Evolutionary conservation across 2,888 invertebrate genomes (phyloP).

Genomic region (Callinectes sapidus): DNA sequence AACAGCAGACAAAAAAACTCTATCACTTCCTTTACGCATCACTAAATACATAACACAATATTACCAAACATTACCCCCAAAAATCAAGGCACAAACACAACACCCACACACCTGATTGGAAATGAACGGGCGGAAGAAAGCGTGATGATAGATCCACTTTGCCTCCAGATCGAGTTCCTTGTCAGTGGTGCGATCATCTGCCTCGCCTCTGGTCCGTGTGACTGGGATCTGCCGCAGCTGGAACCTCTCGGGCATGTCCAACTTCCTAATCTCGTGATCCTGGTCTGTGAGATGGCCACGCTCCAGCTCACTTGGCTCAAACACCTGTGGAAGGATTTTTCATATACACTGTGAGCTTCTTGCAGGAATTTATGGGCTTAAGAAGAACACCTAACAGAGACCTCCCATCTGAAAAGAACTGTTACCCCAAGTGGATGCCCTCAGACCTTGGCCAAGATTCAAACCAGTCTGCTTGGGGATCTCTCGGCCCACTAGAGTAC

Average conservation of each 20-base stretch:
- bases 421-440: no score
- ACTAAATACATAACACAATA: not conserved
- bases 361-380: no score
- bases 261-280: slow-evolving; percentile 92
- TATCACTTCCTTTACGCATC: not conserved
- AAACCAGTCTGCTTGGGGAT: no score
- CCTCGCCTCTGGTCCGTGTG: slow-evolving; percentile 79
- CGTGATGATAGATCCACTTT: slow-evolving; percentile 97
- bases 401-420: no score
- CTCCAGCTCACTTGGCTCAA: slow-evolving; percentile 97
- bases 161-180: slow-evolving; percentile 94
- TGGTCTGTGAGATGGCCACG: slow-evolving; percentile 95
- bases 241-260: slow-evolving; percentile 92
- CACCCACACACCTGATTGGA: slow-evolving; percentile 82
- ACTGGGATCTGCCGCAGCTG: slow-evolving; percentile 87
- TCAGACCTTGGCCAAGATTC: no score
- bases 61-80: not conserved
- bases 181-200: slow-evolving; percentile 81
- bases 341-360: no score
- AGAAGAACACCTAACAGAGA: no score
- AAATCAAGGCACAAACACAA: not conserved
- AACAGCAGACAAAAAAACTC: no score
- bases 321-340: slow-evolving; percentile 79
- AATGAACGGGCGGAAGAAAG: slow-evolving; percentile 89
- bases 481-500: no score